Percentiles rank a stretch among this genome's conserved stretches.
Conservation (phyloP, 2,888 invertebrate genomes). For the Boloria euphrosyne region DNA sequence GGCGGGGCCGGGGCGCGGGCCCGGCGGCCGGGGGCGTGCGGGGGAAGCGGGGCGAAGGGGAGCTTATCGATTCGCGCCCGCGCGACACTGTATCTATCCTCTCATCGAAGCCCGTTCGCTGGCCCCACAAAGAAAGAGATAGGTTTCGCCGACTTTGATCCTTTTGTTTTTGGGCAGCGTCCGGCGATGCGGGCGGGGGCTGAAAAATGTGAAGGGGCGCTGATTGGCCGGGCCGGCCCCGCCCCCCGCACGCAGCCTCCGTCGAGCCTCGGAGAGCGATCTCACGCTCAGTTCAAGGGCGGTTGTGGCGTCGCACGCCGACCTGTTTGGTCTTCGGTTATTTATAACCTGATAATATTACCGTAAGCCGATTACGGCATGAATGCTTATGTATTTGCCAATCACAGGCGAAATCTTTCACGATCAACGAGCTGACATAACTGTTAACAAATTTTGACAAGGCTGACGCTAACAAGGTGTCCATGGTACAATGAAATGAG, state of each 20-base stretch:
- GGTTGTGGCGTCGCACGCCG: conserved; percentile 67
- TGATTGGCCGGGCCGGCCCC: conserved; percentile 74
- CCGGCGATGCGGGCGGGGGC: conserved; percentile 81
- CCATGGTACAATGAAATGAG: conserved; percentile 11
- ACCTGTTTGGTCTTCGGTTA: conserved; percentile 64
- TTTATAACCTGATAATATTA: conserved; percentile 41
- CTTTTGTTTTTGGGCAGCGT: conserved; percentile 83
- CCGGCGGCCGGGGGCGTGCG: conserved; percentile 54
- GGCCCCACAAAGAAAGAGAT: conserved; percentile 82
- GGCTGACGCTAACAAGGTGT: conserved; percentile 29
- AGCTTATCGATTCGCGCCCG: conserved; percentile 79
- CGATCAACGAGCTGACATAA: conserved; percentile 4
- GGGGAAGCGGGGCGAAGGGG: conserved; percentile 48
- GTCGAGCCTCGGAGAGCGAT: conserved; percentile 51
- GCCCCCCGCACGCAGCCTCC: conserved; percentile 61
- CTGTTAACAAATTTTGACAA: conserved; percentile 24
- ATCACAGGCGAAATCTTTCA: conserved; percentile 43
- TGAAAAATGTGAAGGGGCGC: conserved; percentile 80
- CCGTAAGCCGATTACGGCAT: conserved; percentile 39
- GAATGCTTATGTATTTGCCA: conserved; percentile 41
- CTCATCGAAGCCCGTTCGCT: conserved; percentile 80
- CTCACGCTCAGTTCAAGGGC: conserved; percentile 75
- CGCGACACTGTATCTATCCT: conserved; percentile 81
- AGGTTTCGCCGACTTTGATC: conserved; percentile 82
- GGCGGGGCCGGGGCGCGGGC: conserved; percentile 51